Base-by-base conservation (phyloP, 53 echinoderm and acorn worm genomes). In the Apostichopus leukothele region DNA sequence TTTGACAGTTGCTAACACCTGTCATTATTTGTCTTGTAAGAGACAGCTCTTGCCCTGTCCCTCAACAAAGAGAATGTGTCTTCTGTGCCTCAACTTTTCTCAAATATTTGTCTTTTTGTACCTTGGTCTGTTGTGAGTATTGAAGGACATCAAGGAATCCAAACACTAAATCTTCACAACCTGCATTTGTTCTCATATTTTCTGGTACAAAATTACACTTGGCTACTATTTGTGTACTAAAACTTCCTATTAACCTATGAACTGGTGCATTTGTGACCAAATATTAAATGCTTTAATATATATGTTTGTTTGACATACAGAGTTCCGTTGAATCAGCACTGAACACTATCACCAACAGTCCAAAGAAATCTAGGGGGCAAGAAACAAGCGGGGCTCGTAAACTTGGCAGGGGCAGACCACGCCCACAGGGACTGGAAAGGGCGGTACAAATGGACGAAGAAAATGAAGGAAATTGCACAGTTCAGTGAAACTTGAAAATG, bases 281-380 rank as follows among this genome's bases (percentile, higher is more conserved):
- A 39, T 0, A 2, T 39, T 39, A 39, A 39, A 39, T 23, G 21
- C 14, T 23, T 75, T 75, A 22, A 4, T 26, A 75, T 75, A 10
- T 74, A 23, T 21, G 0, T 83, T 83, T 52, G 1, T 83, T 55
- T 60, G 13, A 11, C 19, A 19, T 60, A 68, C 86, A 86, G 86
- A 39, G 20, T 50, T 67, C 84, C 13, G 63, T 67, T 8, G 81
- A 81, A 81, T 66, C 85, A 54, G 84, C 52, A 20, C 21, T 86
- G 57, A 90, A 75, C 63, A 60, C 76, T 9, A 74, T 74, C 13
- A 90, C 73, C 22, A 75, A 84, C 90, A 89, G 71, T 50, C 74
- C 81, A 68, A 90, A 68, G 53, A 63, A 57, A 54, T 8, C 23
- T 14, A 57, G 75, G 6, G 50, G 60, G 4, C 86, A 86, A 25